These are phyloP conservation scores for Lagopus muta DNA, from an alignment of 2,113 vertebrate genomes.

Conservation along the genomic window DNA sequence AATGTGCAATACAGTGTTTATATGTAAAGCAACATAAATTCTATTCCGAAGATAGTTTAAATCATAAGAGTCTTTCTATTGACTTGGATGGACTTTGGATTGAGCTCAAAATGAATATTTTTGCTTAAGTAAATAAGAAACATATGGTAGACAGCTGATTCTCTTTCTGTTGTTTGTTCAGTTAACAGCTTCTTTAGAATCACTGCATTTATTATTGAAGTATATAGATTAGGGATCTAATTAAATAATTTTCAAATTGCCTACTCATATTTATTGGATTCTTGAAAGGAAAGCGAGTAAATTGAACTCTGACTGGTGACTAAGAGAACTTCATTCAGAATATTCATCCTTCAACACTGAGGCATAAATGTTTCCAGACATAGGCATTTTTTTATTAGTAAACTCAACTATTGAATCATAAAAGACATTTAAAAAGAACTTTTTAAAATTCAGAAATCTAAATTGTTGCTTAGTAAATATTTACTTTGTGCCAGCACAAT, in stretches of 20 bases:
- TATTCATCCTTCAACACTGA: not conserved
- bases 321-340: not conserved
- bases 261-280: not conserved
- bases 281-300: not conserved
- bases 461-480: conserved; percentile 26
- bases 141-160: conserved; percentile 34
- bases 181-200: conserved; percentile 39
- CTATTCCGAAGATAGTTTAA: not conserved
- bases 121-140: conserved; percentile 40
- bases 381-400: not conserved
- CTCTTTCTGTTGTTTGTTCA: conserved; percentile 34
- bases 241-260: not conserved
- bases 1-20: not conserved
- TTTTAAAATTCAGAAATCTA: not conserved
- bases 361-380: not conserved
- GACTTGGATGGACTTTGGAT: conserved; percentile 12
- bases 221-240: not conserved
- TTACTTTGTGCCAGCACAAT: conserved; percentile 9
- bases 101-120: conserved; percentile 16
- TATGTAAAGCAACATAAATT: not conserved
- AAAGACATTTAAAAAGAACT: not conserved
- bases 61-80: not conserved
- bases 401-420: not conserved
- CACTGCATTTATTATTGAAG: not conserved
- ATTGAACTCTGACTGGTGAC: not conserved